phyloP scores from a whole-genome alignment of 2,888 invertebrate species.

The Cephus runcator region DNA sequence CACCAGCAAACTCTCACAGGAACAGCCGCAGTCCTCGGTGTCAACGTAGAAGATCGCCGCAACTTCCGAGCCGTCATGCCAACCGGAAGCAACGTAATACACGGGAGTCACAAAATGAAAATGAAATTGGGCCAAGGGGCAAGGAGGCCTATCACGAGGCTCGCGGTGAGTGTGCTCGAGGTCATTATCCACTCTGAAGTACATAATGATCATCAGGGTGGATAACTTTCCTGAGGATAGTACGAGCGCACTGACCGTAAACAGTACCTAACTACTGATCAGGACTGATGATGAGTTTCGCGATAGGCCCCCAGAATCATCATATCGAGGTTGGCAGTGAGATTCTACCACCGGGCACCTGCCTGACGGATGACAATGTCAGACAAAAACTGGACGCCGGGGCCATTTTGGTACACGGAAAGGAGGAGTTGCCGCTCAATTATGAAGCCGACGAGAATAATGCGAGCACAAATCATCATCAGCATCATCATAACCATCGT shows the following conservation, averaged over 20 bases:
- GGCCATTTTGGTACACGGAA: slow-evolving; percentile 70
- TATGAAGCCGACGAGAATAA: slow-evolving; percentile 57
- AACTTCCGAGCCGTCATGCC: slow-evolving; percentile 31
- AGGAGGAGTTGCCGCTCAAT: slow-evolving; percentile 76
- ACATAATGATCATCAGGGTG: background rate
- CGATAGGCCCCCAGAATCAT: slow-evolving; percentile 47
- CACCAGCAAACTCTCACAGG: slow-evolving; percentile 38
- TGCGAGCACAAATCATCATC: slow-evolving; percentile 23
- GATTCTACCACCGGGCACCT: slow-evolving; percentile 57
- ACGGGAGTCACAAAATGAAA: slow-evolving; percentile 38
- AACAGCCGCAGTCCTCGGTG: slow-evolving; percentile 46
- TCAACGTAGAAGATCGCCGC: slow-evolving; percentile 48
- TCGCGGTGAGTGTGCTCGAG: slow-evolving; percentile 53
- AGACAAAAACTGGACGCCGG: slow-evolving; percentile 67
- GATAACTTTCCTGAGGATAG: background rate
- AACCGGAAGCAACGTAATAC: slow-evolving; percentile 49
- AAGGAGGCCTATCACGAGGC: slow-evolving; percentile 51
- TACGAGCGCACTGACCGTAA: slow-evolving; percentile 6
- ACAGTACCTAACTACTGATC: slow-evolving; percentile 9
- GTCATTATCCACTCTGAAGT: background rate
- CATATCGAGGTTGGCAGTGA: slow-evolving; percentile 62
- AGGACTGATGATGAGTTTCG: slow-evolving; percentile 37
- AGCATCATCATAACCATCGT: slow-evolving; percentile 15
- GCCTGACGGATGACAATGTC: slow-evolving; percentile 60
- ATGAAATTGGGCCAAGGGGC: slow-evolving; percentile 38